Evolutionary conservation across 2,888 invertebrate genomes (phyloP).

Genomic region (Strigamia transsilvanica): DNA sequence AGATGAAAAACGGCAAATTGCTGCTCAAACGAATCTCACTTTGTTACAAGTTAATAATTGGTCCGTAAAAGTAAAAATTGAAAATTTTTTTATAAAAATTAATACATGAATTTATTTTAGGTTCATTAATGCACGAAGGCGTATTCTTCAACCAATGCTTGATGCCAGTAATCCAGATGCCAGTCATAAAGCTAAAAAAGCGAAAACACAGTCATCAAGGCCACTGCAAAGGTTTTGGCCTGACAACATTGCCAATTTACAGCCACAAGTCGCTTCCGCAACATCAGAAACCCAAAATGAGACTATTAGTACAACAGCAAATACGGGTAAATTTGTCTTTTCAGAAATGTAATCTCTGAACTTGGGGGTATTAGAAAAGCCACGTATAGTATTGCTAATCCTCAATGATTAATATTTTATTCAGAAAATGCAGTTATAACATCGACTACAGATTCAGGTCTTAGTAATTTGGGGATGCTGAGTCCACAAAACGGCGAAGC

Average conservation of each 20-base stretch:
- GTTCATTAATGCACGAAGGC: slow-evolving; percentile 91
- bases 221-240: slow-evolving; percentile 79
- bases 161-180: slow-evolving; percentile 71
- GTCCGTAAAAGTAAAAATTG: slow-evolving; percentile 55
- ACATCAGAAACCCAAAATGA: slow-evolving; percentile 53
- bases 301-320: slow-evolving; percentile 51
- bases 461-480: slow-evolving; percentile 51
- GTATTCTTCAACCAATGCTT: slow-evolving; percentile 91
- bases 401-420: slow-evolving; percentile 6
- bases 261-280: slow-evolving; percentile 55
- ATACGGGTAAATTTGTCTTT: not conserved
- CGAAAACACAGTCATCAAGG: slow-evolving; percentile 65
- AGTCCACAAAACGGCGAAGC: slow-evolving; percentile 55
- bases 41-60: slow-evolving; percentile 89
- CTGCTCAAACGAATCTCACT: slow-evolving; percentile 87
- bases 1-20: slow-evolving; percentile 90
- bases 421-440: slow-evolving; percentile 55
- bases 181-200: slow-evolving; percentile 66
- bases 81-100: slow-evolving; percentile 1
- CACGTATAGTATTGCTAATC: not conserved
- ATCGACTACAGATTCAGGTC: slow-evolving; percentile 55
- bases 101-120: slow-evolving; percentile 54
- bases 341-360: not conserved
- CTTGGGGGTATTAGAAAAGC: not conserved
- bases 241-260: slow-evolving; percentile 70